Base-by-base conservation (phyloP, 2,113 vertebrate genomes). In the Hiodon alosoides region DNA sequence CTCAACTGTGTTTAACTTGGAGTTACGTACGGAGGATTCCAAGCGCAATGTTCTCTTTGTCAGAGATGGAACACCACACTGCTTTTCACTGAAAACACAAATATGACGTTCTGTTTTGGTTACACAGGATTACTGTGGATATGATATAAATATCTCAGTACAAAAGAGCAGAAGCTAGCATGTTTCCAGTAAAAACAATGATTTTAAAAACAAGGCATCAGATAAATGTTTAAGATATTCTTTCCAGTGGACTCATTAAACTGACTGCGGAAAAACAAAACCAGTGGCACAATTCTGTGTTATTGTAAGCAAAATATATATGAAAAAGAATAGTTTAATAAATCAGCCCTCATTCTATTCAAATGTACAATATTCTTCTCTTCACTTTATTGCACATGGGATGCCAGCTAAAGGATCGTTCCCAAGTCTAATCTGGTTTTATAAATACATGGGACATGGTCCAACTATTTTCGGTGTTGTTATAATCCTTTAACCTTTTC, bases 361-460 rank as follows among this genome's bases (percentile, higher is more conserved):
- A 16, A 64, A 64, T 16, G 14, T 16, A 64, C 7, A 3, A 64
- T 16, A 64, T 4, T 64, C 17, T 2, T 64, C 17, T 2, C 61
- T 64, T 71, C 53, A 54, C 46, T 71, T 47, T 58, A 58, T 7
- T 47, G 17, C 5, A 11, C 59, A 76, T 70, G 59, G 5, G 58
- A 70, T 16, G 7, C 13, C 4, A 11, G 60, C 52, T 57, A 48
- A 3, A 57, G 7, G 60, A 53, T n/a, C 31, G 16, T 76, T 71
- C 75, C 75, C 75, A 71, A 66, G 69, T 71, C 69, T 50, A 52
- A 31, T 31, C 31, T 31, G 31, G 7, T 17, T 65, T 65, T 71
- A 70, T 76, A 76, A 70, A 76, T 76, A 76, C 6, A 62, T 55
- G 67, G 73, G 74, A 76, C 9, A 14, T 48, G 11, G 14, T 70